These are phyloP conservation scores for Ophraella communa DNA, from an alignment of 2,888 invertebrate species.

Conservation along the genomic window DNA sequence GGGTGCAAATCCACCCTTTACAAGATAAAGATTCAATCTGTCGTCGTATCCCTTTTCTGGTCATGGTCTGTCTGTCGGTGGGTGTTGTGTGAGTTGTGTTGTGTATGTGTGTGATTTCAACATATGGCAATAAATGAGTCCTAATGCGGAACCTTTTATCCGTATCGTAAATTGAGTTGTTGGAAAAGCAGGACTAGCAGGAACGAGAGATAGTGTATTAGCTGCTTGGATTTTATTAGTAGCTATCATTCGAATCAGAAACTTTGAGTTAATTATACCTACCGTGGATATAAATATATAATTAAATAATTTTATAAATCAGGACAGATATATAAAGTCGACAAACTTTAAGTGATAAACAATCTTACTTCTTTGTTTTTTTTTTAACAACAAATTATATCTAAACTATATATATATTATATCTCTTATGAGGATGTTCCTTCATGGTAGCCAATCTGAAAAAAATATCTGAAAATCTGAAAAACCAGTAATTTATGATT, in stretches of 20 bases:
- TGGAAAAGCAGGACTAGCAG: constrained; percentile 2
- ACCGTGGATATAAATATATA: no score
- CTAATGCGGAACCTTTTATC: constrained; percentile 26
- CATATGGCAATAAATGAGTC: constrained; percentile 42
- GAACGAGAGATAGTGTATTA: neutral
- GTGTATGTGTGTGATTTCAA: constrained; percentile 38
- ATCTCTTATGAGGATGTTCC: no score
- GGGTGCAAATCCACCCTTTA: constrained; percentile 53
- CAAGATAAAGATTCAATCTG: constrained; percentile 56
- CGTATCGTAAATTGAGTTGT: constrained; percentile 28
- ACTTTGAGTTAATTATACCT: neutral
- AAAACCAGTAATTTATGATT: no score
- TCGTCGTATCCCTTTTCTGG: constrained; percentile 47
- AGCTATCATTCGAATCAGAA: neutral
- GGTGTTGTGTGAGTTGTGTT: constrained; percentile 23
- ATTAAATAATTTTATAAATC: no score
- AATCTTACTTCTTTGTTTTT: no score
- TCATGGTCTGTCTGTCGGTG: constrained; percentile 39
- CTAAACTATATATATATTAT: no score
- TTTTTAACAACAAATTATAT: no score
- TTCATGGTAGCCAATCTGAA: no score
- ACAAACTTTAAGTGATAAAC: no score
- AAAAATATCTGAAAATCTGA: no score
- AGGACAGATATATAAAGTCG: no score
- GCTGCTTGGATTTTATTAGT: neutral